phyloP scores from a whole-genome alignment of 2,797 vertebrate species.

The Alca torda region DNA sequence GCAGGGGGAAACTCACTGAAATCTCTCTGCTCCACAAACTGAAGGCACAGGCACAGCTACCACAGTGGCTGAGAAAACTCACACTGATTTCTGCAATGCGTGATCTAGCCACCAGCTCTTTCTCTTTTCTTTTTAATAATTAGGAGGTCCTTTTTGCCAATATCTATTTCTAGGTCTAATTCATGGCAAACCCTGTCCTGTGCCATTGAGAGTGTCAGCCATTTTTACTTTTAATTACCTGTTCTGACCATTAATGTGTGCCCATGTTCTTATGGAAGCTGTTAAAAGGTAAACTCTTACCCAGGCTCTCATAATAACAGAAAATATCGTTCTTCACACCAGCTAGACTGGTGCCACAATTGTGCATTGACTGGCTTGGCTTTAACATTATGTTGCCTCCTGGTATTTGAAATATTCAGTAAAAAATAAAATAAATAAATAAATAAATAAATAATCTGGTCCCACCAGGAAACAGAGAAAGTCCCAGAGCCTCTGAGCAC shows the following conservation, averaged over 20 bases:
- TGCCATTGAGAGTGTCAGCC: not conserved
- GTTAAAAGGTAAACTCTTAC: slow-evolving; percentile 38
- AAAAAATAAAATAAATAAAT: not conserved
- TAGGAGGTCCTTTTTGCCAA: not conserved
- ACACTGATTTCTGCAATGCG: not conserved
- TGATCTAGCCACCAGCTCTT: not conserved
- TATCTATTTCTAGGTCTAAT: not conserved
- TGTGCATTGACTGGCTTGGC: not conserved
- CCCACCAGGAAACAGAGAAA: slow-evolving; percentile 12
- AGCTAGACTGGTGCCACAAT: slow-evolving; percentile 41
- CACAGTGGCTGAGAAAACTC: not conserved
- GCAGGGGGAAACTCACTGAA: not conserved
- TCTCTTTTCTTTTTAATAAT: not conserved
- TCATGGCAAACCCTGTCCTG: not conserved
- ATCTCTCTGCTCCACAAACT: not conserved
- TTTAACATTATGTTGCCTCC: slow-evolving; percentile 12
- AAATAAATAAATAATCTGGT: slow-evolving; percentile 6
- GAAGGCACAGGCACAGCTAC: not conserved
- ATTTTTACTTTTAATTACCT: slow-evolving; percentile 8
- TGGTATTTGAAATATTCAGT: slow-evolving; percentile 53
- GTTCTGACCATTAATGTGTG: not conserved
- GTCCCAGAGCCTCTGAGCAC: not conserved
- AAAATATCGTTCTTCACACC: not conserved
- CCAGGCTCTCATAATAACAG: not conserved
- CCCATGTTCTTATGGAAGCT: not conserved